phyloP scores from a whole-genome alignment of 2,888 invertebrate species.

The Caenorhabditis sp. region DNA sequence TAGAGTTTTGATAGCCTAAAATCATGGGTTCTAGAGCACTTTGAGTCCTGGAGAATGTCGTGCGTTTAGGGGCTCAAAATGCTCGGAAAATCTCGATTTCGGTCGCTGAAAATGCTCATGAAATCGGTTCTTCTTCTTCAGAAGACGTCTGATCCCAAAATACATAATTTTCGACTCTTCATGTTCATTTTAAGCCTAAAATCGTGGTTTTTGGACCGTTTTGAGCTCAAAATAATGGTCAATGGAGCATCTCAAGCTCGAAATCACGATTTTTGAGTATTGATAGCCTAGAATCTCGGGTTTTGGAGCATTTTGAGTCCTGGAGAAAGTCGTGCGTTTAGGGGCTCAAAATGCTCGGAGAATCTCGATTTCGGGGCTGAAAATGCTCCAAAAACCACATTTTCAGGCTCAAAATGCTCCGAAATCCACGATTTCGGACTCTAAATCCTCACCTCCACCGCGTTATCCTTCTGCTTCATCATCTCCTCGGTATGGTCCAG shows the following conservation, averaged over 20 bases:
- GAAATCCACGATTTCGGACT: neutral
- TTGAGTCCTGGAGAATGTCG: too few relatives aligned
- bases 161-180: neutral
- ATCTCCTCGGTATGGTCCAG: conserved; percentile 63
- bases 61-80: neutral
- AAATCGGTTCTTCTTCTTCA: too few relatives aligned
- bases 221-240: neutral
- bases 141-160: neutral
- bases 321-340: neutral
- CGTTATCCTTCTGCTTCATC: conserved; percentile 52
- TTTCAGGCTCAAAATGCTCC: neutral
- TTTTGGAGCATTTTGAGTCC: neutral
- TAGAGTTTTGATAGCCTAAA: too few relatives aligned
- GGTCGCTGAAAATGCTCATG: conserved; percentile 38
- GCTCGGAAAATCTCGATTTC: conserved; percentile 50
- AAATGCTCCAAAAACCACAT: neutral
- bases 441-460: conserved; percentile 6
- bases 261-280: too few relatives aligned
- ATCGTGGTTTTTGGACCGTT: neutral
- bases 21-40: too few relatives aligned
- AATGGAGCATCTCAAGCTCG: neutral
- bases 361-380: too few relatives aligned
- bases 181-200: neutral
- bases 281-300: too few relatives aligned
- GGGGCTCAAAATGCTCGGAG: too few relatives aligned